phyloP scores from a whole-genome alignment of 2,797 vertebrate genomes.

The Crocidura indochinensis region DNA sequence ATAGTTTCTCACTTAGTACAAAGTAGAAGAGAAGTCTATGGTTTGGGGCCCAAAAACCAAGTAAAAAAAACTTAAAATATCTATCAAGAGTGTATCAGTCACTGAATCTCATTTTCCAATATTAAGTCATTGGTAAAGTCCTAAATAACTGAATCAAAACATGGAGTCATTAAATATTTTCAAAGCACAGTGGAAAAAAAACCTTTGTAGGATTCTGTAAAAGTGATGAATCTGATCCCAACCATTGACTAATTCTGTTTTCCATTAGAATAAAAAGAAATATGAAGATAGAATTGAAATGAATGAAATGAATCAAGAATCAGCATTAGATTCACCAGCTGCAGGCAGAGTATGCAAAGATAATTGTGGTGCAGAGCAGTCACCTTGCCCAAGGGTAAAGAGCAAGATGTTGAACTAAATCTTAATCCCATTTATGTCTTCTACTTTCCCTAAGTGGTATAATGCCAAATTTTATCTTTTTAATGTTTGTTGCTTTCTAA shows the following conservation, averaged over 20 bases:
- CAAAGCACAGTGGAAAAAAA: neutral
- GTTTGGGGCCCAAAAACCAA: too few relatives aligned
- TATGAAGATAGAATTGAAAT: neutral
- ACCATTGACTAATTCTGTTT: neutral
- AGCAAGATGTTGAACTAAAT: neutral
- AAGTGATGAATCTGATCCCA: neutral
- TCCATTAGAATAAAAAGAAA: constrained; percentile 9
- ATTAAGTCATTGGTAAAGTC: constrained; percentile 34
- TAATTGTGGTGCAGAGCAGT: fast-evolving
- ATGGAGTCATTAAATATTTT: neutral
- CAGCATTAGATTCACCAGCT: neutral
- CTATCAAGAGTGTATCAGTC: neutral
- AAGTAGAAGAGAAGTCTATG: neutral
- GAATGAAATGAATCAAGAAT: constrained; percentile 21
- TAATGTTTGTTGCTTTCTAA: neutral
- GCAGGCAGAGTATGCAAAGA: neutral
- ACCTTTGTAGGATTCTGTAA: neutral
- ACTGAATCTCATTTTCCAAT: constrained; percentile 57
- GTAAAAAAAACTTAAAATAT: constrained; percentile 56
- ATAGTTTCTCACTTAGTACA: neutral
- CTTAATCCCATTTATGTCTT: neutral
- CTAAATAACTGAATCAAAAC: neutral
- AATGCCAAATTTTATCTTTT: neutral
- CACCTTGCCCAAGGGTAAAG: neutral
- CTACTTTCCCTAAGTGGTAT: neutral